Evolutionary conservation across 2,113 vertebrate species (phyloP).

Genomic region (Phoenicopterus ruber): DNA sequence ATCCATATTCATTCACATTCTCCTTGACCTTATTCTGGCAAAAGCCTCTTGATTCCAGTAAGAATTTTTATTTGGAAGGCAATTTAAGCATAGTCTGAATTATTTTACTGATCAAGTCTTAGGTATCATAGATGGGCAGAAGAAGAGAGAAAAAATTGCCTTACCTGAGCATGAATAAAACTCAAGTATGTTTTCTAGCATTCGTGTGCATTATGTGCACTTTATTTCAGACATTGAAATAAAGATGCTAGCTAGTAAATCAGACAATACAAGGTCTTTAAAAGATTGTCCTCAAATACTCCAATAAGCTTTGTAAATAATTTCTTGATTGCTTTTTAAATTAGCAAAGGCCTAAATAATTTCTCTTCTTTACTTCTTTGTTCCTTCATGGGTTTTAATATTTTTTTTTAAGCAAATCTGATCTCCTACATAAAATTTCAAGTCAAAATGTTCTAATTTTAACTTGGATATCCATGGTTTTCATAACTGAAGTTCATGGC

Average conservation of each 20-base stretch:
- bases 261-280: background rate
- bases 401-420: background rate
- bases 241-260: background rate
- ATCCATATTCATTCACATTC: background rate
- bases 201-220: accelerated
- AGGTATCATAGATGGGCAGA: background rate
- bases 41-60: background rate
- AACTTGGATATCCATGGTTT: background rate
- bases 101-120: background rate
- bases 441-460: background rate
- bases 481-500: background rate
- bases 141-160: background rate
- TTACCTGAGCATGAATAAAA: background rate
- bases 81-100: background rate
- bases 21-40: background rate
- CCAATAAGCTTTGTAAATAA: background rate
- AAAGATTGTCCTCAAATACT: background rate
- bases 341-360: background rate
- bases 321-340: background rate
- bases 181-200: background rate
- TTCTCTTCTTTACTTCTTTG: background rate
- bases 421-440: background rate
- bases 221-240: background rate
- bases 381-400: background rate
- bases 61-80: background rate